phyloP scores from a whole-genome alignment of 1,140 invertebrate genomes.

The Drosophila tropicalis region DNA sequence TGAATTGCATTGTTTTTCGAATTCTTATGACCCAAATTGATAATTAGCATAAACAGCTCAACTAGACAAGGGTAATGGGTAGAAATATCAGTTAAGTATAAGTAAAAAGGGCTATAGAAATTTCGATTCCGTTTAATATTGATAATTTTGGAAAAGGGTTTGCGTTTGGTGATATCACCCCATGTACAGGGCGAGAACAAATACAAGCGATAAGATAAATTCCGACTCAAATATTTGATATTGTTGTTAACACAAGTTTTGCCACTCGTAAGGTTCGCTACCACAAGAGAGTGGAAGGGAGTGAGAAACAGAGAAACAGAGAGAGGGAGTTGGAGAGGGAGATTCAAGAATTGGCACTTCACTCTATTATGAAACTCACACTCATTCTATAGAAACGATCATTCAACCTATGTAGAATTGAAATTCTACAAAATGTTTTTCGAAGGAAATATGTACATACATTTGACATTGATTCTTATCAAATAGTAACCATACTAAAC shows the following conservation, averaged over 20 bases:
- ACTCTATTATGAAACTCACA: background rate
- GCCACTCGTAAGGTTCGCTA: constrained; percentile 53
- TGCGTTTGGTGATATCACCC: constrained; percentile 46
- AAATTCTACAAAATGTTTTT: background rate
- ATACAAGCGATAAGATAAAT: constrained; percentile 75
- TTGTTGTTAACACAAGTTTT: constrained; percentile 77
- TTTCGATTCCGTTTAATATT: background rate
- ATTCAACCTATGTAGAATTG: background rate
- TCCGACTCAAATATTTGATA: constrained; percentile 77
- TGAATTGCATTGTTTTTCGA: no score
- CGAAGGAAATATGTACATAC: background rate
- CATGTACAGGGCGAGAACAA: constrained; percentile 45
- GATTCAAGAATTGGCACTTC: background rate
- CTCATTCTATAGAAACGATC: background rate
- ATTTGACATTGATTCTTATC: constrained; percentile 12
- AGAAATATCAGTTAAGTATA: background rate
- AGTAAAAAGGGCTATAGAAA: constrained; percentile 22
- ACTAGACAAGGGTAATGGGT: no score
- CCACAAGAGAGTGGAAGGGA: background rate
- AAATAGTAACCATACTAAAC: background rate
- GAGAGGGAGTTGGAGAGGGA: background rate
- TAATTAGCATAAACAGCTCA: no score
- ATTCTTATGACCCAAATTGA: no score
- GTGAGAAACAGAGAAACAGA: background rate
- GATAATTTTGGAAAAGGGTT: constrained; percentile 10